Conservation (phyloP, 2,113 vertebrate genomes). For the Dasyurus viverrinus region DNA sequence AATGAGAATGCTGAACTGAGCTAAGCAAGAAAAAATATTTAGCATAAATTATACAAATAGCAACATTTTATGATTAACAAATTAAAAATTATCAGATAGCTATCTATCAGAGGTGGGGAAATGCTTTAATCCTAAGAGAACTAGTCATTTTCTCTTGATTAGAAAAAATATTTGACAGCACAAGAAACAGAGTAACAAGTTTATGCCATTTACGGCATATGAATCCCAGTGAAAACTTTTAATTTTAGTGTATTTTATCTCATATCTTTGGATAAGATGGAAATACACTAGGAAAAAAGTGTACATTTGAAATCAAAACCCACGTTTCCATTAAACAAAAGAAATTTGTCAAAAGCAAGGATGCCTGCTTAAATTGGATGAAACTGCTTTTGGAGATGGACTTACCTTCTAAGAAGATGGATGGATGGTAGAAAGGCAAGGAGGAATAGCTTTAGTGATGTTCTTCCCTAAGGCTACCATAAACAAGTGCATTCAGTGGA, state of each 20-base stretch:
- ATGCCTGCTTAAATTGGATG: not conserved
- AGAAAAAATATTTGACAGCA: not conserved
- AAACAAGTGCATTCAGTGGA: not conserved
- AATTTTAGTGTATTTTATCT: not conserved
- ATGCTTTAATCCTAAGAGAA: not conserved
- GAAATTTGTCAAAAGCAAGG: constrained; percentile 12
- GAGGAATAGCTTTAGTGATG: not conserved
- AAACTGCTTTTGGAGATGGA: not conserved
- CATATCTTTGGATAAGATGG: constrained; percentile 14
- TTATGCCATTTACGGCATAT: not conserved
- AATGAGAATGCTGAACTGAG: not conserved
- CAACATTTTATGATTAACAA: not conserved
- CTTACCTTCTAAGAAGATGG: not conserved
- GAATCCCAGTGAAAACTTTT: not conserved
- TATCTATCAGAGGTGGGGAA: not conserved
- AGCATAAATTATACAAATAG: constrained; percentile 4
- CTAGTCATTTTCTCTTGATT: not conserved
- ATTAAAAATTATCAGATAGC: not conserved
- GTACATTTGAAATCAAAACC: not conserved
- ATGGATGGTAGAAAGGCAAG: not conserved
- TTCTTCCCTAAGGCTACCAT: not conserved
- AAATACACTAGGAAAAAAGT: not conserved
- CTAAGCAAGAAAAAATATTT: not conserved
- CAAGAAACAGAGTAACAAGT: not conserved
- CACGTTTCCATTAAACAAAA: constrained; percentile 2